Evolutionary conservation across 2,113 vertebrate genomes (phyloP).

Genomic region (Myiopsitta monachus): DNA sequence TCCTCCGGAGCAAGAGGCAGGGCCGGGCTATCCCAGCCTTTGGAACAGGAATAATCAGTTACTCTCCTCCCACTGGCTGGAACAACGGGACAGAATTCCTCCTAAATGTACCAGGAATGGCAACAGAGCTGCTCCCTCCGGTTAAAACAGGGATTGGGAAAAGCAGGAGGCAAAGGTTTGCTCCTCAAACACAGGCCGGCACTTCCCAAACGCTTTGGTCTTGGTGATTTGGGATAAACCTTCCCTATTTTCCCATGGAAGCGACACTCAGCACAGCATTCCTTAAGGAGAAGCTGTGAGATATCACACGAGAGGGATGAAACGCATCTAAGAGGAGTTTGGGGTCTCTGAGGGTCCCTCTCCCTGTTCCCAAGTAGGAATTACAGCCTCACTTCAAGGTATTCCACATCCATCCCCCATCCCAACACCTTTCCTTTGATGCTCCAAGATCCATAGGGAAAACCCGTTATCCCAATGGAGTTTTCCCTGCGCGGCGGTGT

Average conservation of each 20-base stretch:
- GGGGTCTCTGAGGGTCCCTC: not conserved
- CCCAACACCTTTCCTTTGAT: not conserved
- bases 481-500: fast-evolving
- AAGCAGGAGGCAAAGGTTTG: no score
- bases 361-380: not conserved
- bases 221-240: fast-evolving
- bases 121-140: fast-evolving
- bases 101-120: not conserved
- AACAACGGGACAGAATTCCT: not conserved
- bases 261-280: fast-evolving
- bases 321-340: fast-evolving
- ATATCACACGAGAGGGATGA: not conserved
- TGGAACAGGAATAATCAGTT: not conserved
- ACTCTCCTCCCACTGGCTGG: not conserved
- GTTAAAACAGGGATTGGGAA: not conserved
- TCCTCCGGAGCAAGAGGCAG: not conserved
- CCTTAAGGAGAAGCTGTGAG: not conserved
- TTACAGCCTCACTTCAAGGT: not conserved
- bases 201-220: not conserved
- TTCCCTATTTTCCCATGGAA: fast-evolving
- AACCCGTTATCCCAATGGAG: fast-evolving
- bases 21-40: not conserved
- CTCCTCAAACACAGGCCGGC: fast-evolving
- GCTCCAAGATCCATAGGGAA: not conserved
- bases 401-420: fast-evolving